Evolutionary conservation across 2,113 vertebrate genomes (phyloP).

Genomic region (Cebidichthys violaceus): DNA sequence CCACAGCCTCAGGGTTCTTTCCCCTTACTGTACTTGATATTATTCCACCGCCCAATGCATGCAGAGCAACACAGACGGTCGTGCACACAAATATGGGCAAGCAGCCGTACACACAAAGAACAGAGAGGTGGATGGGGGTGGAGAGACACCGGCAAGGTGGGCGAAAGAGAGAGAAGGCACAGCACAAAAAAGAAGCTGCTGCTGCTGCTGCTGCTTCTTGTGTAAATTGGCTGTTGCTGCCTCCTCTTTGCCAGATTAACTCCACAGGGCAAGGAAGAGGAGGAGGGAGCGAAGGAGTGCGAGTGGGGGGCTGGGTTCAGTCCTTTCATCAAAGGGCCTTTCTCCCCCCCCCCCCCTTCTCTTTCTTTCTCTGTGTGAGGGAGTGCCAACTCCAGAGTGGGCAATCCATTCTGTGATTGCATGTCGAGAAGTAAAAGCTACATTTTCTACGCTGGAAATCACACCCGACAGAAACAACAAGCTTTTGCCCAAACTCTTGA

Average conservation of each 20-base stretch:
- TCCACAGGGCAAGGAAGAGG: constrained; percentile 77
- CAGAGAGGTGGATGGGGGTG: constrained; percentile 53
- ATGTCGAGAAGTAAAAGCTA: constrained; percentile 52
- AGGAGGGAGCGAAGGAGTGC: constrained; percentile 58
- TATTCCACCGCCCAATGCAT: constrained; percentile 59
- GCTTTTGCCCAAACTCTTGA: constrained; percentile 33
- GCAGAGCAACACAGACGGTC: constrained; percentile 21
- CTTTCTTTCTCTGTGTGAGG: constrained; percentile 56
- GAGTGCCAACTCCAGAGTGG: constrained; percentile 78
- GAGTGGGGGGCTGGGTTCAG: constrained; percentile 73
- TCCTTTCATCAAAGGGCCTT: constrained; percentile 78
- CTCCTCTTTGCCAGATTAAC: constrained; percentile 80
- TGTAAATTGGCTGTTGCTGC: constrained; percentile 79
- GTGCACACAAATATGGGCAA: constrained; percentile 50
- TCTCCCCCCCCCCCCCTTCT: constrained; percentile 44
- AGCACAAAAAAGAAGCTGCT: constrained; percentile 48
- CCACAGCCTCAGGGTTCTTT: constrained; percentile 59
- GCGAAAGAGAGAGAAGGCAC: constrained; percentile 33
- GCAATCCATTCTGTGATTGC: constrained; percentile 70
- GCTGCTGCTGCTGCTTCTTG: constrained; percentile 61
- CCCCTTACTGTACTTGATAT: constrained; percentile 66
- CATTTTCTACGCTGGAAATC: constrained; percentile 38
- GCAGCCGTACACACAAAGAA: constrained; percentile 62
- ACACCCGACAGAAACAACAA: constrained; percentile 44
- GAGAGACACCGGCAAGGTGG: constrained; percentile 42